phyloP scores from a whole-genome alignment of 2,888 invertebrate species.

The Ornithoptera alexandrae region DNA sequence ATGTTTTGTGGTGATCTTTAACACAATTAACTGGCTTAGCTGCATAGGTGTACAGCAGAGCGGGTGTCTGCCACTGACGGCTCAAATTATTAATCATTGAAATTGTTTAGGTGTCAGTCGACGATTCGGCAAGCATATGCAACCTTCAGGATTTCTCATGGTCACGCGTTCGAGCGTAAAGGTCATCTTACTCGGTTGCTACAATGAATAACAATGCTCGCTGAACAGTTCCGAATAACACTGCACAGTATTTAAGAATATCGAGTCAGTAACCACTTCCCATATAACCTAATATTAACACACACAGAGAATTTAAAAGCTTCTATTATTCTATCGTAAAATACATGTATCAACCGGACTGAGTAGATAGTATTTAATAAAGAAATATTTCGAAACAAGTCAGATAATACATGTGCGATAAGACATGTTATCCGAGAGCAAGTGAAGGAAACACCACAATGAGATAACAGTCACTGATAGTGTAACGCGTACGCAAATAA shows the following conservation, averaged over 20 bases:
- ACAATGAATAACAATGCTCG: constrained; percentile 54
- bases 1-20: constrained; percentile 35
- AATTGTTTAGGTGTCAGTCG: constrained; percentile 33
- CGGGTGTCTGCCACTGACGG: constrained; percentile 19
- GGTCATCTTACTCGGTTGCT: constrained; percentile 59
- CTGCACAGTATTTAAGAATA: constrained; percentile 18
- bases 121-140: constrained; percentile 51
- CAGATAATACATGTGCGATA: constrained; percentile 38
- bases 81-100: constrained; percentile 25
- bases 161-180: constrained; percentile 68
- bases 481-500: constrained; percentile 31
- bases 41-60: constrained; percentile 18
- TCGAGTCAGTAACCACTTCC: background rate
- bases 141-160: constrained; percentile 73
- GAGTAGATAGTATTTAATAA: background rate
- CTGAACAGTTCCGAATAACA: constrained; percentile 41
- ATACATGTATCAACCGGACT: background rate
- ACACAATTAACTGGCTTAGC: constrained; percentile 19
- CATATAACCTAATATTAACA: background rate
- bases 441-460: constrained; percentile 45
- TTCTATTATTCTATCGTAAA: background rate
- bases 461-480: constrained; percentile 43
- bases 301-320: background rate
- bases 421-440: constrained; percentile 43
- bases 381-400: constrained; percentile 38